Evolutionary conservation across 2,113 vertebrate species (phyloP), one percentile per base, ranked within the genome.

Genomic region (Paralichthys olivaceus): DNA sequence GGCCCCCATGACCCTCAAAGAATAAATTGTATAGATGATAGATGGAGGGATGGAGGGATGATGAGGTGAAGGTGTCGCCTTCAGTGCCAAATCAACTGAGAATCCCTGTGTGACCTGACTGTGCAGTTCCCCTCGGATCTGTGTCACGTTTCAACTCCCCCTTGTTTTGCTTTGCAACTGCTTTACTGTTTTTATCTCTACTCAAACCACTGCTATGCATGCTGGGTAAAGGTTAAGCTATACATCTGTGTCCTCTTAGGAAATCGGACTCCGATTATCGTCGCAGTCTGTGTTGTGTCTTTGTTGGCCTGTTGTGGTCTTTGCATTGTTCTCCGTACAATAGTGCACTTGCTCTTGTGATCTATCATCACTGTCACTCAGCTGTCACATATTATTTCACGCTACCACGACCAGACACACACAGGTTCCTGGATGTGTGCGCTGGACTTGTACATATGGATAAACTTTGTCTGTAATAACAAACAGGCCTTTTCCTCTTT

Each of bases 361-460:
- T 75, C 54, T 77, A 25, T 73, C 69, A 67, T 62, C 7, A 1
- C 32, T 67, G 75, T 82, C 72, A 71, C 56, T 77, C 80, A 78
- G 0, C 57, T 64, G 57, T 69, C 72, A 66, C 49, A 76, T 69
- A 45, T 17, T 51, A 37, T 82, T 85, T 79, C 29, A 70, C 51
- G n/a, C 59, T 14, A 53, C 60, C 28, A 45, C 19, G 20, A 54
- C 40, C 65, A 77, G 23, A 62, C 26, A n/a, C 59, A 40, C 20
- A 14, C 45, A 28, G 32, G 22, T 34, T 43, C 28, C 34, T 71
- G 34, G 34, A 37, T 77, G 69, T 56, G 23, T 25, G 17, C 13
- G 51, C 53, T 22, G 15, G 29, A 34, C 55, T 72, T 59, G 19
- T 7, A 37, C 19, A 51, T 69, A 55, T 29, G 59, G 45, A 76